These are phyloP conservation scores for Pleuronectes platessa DNA, from an alignment of 2,113 vertebrate species.

Conservation along the genomic window DNA sequence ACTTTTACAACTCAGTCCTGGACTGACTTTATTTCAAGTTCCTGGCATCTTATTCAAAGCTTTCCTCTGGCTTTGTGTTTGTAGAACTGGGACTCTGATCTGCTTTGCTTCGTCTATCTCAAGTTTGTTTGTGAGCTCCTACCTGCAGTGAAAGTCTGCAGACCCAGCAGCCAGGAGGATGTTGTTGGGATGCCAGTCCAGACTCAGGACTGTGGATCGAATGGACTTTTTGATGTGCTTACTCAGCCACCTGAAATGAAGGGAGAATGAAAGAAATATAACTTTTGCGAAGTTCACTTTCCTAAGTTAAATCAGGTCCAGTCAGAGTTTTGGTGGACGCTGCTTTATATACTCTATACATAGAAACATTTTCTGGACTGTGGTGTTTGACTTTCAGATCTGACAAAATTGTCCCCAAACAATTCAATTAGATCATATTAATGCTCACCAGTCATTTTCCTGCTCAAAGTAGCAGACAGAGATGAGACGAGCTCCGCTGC, in stretches of 20 bases:
- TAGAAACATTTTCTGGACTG: neutral
- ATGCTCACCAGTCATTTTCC: constrained; percentile 85
- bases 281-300: too few species aligned
- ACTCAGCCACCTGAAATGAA: constrained; percentile 84
- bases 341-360: neutral
- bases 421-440: neutral
- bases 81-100: too few species aligned
- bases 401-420: neutral
- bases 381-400: neutral
- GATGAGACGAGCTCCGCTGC: constrained; percentile 84
- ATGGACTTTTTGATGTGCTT: constrained; percentile 88
- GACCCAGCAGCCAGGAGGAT: constrained; percentile 84
- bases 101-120: too few species aligned
- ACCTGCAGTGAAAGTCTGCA: constrained; percentile 86
- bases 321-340: neutral
- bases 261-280: neutral
- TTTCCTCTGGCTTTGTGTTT: neutral
- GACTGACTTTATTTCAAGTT: too few species aligned
- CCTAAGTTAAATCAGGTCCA: neutral
- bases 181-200: constrained; percentile 87
- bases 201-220: constrained; percentile 82
- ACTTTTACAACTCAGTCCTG: too few species aligned
- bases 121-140: neutral
- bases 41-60: neutral
- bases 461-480: constrained; percentile 87